Conservation (phyloP, 53 echinoderm and acorn worm genomes). For the Apostichopus leukothele region DNA sequence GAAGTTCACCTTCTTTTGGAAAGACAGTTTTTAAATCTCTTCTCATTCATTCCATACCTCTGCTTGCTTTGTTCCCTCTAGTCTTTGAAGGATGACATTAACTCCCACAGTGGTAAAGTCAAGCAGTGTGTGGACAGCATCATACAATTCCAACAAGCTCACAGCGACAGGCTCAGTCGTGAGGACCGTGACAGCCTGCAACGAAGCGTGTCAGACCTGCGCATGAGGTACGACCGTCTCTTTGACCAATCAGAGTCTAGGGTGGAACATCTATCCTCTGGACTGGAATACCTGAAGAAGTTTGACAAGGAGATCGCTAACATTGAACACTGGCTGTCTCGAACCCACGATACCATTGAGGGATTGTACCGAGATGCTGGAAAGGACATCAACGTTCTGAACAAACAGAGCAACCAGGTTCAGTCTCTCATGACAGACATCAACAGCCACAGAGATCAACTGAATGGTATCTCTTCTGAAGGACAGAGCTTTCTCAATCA, state of each 20-base stretch:
- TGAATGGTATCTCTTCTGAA: conserved; percentile 71
- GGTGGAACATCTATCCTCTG: conserved; percentile 69
- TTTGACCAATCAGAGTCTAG: conserved; percentile 80
- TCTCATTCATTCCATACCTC: too few species aligned
- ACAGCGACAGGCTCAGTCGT: conserved; percentile 74
- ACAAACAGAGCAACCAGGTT: conserved; percentile 88
- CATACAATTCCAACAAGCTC: conserved; percentile 71
- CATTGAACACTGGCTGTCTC: conserved; percentile 87
- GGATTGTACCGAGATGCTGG: conserved; percentile 83
- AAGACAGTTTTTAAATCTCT: too few species aligned
- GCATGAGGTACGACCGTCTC: conserved; percentile 87
- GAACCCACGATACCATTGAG: conserved; percentile 68
- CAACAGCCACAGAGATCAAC: conserved; percentile 61
- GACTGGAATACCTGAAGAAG: conserved; percentile 76
- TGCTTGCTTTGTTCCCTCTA: not conserved
- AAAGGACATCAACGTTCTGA: conserved; percentile 80
- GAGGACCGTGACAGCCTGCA: conserved; percentile 78
- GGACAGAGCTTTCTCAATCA: conserved; percentile 90
- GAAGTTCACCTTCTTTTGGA: too few species aligned
- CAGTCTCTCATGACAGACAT: conserved; percentile 76
- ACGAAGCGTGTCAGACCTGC: conserved; percentile 78
- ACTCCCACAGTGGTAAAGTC: conserved; percentile 64
- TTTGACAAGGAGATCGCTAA: conserved; percentile 81
- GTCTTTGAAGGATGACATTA: conserved; percentile 86
- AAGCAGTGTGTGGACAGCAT: conserved; percentile 76